Percentiles rank a stretch among this genome's conserved stretches.
phyloP scores from a whole-genome alignment of 2,113 vertebrate genomes.

The Sinocyclocheilus anshuiensis region DNA sequence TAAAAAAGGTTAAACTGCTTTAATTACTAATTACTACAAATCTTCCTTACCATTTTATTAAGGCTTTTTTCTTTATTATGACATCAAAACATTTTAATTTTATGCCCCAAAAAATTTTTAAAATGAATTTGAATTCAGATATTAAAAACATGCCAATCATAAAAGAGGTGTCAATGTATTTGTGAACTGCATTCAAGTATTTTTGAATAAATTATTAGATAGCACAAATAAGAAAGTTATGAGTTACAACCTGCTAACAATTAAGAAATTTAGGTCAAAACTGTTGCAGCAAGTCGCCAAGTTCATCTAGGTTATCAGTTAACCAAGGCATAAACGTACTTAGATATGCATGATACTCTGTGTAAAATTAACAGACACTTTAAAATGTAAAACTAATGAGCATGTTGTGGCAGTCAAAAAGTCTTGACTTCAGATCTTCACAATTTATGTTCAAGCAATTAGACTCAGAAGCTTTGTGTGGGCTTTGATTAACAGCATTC shows the following conservation, averaged over 20 bases:
- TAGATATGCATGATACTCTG: background rate
- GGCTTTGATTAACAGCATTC: slow-evolving; percentile 26
- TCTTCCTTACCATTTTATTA: too few species aligned
- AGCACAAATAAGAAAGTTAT: background rate
- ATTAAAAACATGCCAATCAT: background rate
- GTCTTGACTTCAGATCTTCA: slow-evolving; percentile 9
- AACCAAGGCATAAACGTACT: background rate
- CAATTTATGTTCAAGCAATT: slow-evolving; percentile 18
- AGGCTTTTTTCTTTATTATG: too few species aligned
- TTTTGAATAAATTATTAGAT: background rate
- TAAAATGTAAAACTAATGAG: background rate
- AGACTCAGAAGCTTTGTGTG: background rate
- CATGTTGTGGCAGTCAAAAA: slow-evolving; percentile 41
- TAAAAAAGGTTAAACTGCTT: too few species aligned
- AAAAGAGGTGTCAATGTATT: background rate
- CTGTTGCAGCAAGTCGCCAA: background rate
- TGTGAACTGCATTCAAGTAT: background rate
- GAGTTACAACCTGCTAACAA: background rate
- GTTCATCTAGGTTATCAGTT: slow-evolving; percentile 10
- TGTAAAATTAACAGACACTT: slow-evolving; percentile 9
- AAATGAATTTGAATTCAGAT: background rate
- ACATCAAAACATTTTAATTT: too few species aligned
- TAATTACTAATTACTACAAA: too few species aligned
- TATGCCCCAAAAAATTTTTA: background rate
- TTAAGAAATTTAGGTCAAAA: background rate